Conservation (phyloP, 2,888 invertebrate species). For the Sinopyrophorus schimmeli region DNA sequence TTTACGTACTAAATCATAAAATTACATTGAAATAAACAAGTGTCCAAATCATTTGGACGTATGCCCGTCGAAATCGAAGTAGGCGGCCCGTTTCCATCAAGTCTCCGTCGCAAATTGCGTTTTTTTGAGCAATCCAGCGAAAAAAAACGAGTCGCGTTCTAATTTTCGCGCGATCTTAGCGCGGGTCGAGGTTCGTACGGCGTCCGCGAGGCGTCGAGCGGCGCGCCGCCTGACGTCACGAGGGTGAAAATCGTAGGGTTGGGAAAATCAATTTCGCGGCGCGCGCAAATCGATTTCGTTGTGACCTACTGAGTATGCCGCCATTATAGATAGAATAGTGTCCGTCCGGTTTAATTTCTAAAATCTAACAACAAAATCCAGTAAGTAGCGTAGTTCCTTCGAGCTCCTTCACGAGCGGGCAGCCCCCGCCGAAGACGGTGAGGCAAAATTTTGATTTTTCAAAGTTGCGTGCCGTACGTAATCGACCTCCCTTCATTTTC, state of each 20-base stretch:
- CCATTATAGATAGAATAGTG: conserved; percentile 52
- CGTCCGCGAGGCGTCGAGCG: conserved; percentile 36
- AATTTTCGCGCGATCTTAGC: neutral
- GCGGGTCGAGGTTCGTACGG: conserved; percentile 20
- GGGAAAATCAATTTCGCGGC: conserved; percentile 48
- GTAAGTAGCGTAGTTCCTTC: conserved; percentile 32
- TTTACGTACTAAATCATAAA: too few species aligned
- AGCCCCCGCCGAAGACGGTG: too few species aligned
- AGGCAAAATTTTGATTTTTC: too few species aligned
- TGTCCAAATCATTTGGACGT: too few species aligned
- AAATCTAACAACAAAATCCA: conserved; percentile 29
- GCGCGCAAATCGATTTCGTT: conserved; percentile 49
- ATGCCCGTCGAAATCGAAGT: too few species aligned
- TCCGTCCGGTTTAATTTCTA: conserved; percentile 45
- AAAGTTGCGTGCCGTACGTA: neutral
- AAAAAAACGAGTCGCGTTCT: too few species aligned
- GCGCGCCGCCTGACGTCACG: conserved; percentile 29
- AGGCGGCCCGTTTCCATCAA: too few species aligned
- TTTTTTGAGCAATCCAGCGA: too few species aligned
- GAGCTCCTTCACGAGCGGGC: neutral
- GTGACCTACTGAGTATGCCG: conserved; percentile 53
- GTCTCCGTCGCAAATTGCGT: too few species aligned
- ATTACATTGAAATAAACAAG: too few species aligned
- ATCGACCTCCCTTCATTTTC: conserved; percentile 10
- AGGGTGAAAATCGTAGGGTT: conserved; percentile 23